Base-by-base conservation (phyloP, 2,888 invertebrate species). In the Chamaedrilus cognettii region DNA sequence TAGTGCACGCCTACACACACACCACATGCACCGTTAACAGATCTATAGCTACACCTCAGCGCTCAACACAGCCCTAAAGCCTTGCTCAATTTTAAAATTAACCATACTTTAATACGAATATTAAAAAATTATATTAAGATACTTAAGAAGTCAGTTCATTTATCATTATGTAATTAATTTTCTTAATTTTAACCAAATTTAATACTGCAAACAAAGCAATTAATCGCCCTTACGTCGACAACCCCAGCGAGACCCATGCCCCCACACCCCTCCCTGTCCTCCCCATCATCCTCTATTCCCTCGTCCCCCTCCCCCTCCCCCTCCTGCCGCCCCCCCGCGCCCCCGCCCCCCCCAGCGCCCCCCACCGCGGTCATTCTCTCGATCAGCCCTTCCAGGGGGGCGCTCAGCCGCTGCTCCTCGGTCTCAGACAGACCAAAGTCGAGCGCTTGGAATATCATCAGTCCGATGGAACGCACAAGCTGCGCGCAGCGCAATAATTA, bases 191-290 rank as follows among this genome's bases (percentile, higher is more conserved):
- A n/a, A n/a, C n/a, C n/a, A n/a, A n/a, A n/a, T n/a, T n/a, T n/a
- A n/a, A n/a, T n/a, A n/a, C n/a, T n/a, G n/a, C n/a, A n/a, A n/a
- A n/a, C n/a, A n/a, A n/a, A n/a, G n/a, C n/a, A n/a, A n/a, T n/a
- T n/a, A n/a, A n/a, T n/a, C n/a, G n/a, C n/a, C n/a, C 3, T 94
- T 80, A 94, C 94, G 70, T 94, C 94, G 85, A 94, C 94, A 79
- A 94, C 91, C 19, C 89, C 35, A 28, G n/a, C 28, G 28, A 33
- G 89, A 84, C 90, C n/a, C n/a, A n/a, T n/a, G n/a, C n/a, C n/a
- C n/a, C n/a, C n/a, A n/a, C n/a, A n/a, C n/a, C n/a, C 34, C 19
- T 68, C 34, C 15, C 55, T 56, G 28, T 69, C 66, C 51, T 72
- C 72, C 1, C 57, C 60, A 50, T 70, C 71, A 56, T 69, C 52